phyloP scores from a whole-genome alignment of 2,113 vertebrate species.

The Leucoraja erinaceus region DNA sequence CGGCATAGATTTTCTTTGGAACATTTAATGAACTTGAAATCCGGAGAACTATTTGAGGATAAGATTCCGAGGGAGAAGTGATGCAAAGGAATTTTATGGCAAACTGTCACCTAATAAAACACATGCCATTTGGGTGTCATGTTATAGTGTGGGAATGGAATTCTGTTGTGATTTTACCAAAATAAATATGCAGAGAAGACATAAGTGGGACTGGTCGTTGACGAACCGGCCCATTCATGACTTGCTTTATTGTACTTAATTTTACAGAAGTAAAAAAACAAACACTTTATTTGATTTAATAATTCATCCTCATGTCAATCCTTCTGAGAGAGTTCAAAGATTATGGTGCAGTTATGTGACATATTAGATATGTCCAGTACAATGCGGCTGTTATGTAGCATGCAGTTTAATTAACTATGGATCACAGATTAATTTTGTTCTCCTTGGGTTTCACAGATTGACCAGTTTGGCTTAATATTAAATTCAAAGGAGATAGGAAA shows the following conservation, averaged over 20 bases:
- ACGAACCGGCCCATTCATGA: neutral
- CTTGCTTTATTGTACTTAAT: constrained; percentile 28
- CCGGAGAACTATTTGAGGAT: neutral
- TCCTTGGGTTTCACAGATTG: neutral
- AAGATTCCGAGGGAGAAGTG: neutral
- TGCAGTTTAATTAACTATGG: constrained; percentile 28
- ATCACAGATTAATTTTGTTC: constrained; percentile 6
- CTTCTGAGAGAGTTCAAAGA: constrained; percentile 25
- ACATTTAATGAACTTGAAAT: neutral
- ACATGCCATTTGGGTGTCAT: neutral
- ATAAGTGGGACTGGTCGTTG: neutral
- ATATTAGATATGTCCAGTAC: neutral
- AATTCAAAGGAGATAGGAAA: neutral
- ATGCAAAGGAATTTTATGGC: neutral
- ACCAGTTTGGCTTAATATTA: neutral
- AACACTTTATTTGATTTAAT: constrained; percentile 16
- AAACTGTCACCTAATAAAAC: neutral
- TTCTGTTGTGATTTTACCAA: neutral
- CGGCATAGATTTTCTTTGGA: neutral
- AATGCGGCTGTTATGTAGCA: neutral
- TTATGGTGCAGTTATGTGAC: neutral
- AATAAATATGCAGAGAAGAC: neutral
- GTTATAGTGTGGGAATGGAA: neutral
- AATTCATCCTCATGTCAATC: constrained; percentile 22
- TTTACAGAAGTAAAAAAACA: neutral